Percentiles rank a stretch among this genome's conserved stretches.
phyloP scores from a whole-genome alignment of 2,888 invertebrate species.

The Drosophila fulvimacula region DNA sequence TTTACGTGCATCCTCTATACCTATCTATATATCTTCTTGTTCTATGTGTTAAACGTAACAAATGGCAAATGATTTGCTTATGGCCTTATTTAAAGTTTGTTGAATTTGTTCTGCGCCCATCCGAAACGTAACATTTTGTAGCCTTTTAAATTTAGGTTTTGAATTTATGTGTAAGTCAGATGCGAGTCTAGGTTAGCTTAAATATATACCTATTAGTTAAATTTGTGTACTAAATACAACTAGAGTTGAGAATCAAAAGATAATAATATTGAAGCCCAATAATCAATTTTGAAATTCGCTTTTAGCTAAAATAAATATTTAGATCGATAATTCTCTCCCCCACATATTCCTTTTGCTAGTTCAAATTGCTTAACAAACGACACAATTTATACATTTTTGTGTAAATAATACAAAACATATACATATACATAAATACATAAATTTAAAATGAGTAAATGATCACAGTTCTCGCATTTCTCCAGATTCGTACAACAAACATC shows the following conservation, averaged over 20 bases:
- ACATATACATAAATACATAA: constrained; percentile 23
- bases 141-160: constrained; percentile 64
- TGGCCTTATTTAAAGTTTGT: constrained; percentile 70
- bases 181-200: constrained; percentile 60
- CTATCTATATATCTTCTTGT: constrained; percentile 33
- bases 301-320: constrained; percentile 63
- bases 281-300: constrained; percentile 32
- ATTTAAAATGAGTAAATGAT: constrained; percentile 17
- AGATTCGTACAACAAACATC: constrained; percentile 41
- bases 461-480: constrained; percentile 21
- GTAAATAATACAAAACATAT: constrained; percentile 50
- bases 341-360: constrained; percentile 48
- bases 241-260: constrained; percentile 61
- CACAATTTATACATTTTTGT: constrained; percentile 55
- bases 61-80: constrained; percentile 56
- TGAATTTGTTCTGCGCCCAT: constrained; percentile 60
- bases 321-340: constrained; percentile 29
- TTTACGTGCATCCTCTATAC: constrained; percentile 1
- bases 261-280: constrained; percentile 26
- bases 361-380: constrained; percentile 49
- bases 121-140: constrained; percentile 52
- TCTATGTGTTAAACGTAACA: constrained; percentile 58
- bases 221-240: constrained; percentile 44
- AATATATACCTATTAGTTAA: constrained; percentile 63
- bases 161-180: constrained; percentile 59